A percentile compares a stretch with the other conserved stretches of the same genome.
Conservation (phyloP, 2,113 vertebrate genomes). For the Thamnophis sirtalis region DNA sequence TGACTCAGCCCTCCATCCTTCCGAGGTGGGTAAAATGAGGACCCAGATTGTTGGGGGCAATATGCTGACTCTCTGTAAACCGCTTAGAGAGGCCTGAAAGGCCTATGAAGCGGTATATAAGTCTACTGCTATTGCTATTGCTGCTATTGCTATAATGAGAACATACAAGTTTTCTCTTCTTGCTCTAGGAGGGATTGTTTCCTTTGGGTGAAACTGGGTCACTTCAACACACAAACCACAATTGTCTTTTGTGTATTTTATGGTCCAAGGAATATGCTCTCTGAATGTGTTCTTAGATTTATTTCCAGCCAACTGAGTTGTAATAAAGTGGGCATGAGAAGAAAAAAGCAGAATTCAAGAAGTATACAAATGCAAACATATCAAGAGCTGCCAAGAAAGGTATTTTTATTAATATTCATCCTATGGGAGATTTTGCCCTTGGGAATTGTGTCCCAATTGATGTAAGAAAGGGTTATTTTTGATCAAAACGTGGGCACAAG, state of each 20-base stretch:
- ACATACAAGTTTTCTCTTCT: conserved; percentile 7
- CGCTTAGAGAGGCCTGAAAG: too few species aligned
- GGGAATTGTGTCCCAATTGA: not conserved
- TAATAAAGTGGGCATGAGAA: not conserved
- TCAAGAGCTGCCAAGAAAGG: not conserved
- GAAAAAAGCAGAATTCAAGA: not conserved
- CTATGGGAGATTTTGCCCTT: not conserved
- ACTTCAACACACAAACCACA: conserved; percentile 5
- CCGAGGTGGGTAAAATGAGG: too few species aligned
- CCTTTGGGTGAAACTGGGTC: conserved; percentile 32
- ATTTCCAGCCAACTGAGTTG: not conserved
- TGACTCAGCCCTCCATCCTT: too few species aligned
- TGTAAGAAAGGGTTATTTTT: not conserved
- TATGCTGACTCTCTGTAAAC: too few species aligned
- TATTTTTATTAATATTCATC: conserved; percentile 4
- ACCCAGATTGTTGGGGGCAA: too few species aligned
- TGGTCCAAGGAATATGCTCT: conserved; percentile 11
- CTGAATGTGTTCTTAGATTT: conserved; percentile 12
- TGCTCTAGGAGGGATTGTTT: conserved; percentile 11
- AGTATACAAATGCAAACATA: conserved; percentile 9
- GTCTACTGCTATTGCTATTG: too few species aligned
- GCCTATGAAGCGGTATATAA: too few species aligned
- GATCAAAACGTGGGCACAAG: not conserved
- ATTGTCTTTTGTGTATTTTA: conserved; percentile 4
- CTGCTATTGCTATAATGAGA: too few species aligned